Conservation (phyloP, 1,140 invertebrate species). For the Campodea augens region DNA sequence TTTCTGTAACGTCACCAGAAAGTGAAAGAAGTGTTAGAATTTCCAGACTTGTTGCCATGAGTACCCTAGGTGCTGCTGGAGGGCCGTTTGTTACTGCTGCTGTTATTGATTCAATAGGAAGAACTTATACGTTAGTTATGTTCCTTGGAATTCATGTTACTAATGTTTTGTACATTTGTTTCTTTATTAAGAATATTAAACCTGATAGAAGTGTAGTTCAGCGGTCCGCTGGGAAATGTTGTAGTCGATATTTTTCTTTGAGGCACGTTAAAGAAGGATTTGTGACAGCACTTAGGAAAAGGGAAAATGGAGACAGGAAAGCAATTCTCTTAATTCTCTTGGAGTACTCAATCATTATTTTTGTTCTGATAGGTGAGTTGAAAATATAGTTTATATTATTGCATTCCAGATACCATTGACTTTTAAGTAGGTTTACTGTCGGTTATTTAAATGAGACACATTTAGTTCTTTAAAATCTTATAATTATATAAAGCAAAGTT, state of each 20-base stretch:
- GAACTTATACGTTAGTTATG: neutral
- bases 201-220: neutral
- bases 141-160: neutral
- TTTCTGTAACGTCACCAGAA: constrained; percentile 21
- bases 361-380: constrained; percentile 17
- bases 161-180: neutral
- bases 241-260: constrained; percentile 6
- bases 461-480: neutral
- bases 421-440: neutral
- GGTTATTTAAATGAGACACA: too few species aligned
- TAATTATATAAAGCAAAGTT: too few species aligned
- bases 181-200: neutral
- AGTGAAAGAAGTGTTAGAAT: constrained; percentile 23
- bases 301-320: constrained; percentile 17
- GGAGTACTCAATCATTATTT: constrained; percentile 16
- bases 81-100: constrained; percentile 16
- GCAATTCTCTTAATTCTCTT: constrained; percentile 21
- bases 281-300: constrained; percentile 18
- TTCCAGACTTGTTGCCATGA: constrained; percentile 27
- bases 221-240: neutral
- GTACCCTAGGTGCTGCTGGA: constrained; percentile 23
- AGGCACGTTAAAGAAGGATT: constrained; percentile 18
- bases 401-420: too few species aligned
- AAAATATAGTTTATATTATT: too few species aligned
- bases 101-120: neutral